Evolutionary conservation across 2,797 vertebrate species (phyloP).

Genomic region (Chaunax sp.): DNA sequence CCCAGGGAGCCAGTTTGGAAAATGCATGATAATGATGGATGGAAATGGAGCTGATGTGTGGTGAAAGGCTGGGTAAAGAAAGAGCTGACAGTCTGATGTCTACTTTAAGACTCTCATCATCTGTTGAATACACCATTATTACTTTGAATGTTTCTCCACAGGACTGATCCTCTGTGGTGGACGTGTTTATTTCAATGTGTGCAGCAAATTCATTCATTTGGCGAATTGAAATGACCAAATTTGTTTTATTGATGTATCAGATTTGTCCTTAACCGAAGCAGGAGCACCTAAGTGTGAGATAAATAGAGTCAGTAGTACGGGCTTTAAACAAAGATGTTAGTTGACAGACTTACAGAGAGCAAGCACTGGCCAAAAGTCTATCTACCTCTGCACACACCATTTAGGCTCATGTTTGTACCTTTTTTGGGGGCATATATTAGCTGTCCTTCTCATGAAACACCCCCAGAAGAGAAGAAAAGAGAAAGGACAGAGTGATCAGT

Average conservation of each 20-base stretch:
- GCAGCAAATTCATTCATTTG: no score
- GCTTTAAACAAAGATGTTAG: conserved; percentile 58
- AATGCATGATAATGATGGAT: conserved; percentile 50
- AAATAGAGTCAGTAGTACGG: no score
- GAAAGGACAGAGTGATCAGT: conserved; percentile 87
- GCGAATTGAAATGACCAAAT: no score
- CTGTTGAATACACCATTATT: neutral
- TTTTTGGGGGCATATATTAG: conserved; percentile 94
- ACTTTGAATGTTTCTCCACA: no score
- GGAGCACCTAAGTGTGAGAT: no score
- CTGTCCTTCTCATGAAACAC: conserved; percentile 94
- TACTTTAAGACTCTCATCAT: conserved; percentile 17
- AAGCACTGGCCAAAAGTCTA: conserved; percentile 55
- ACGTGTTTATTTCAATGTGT: no score
- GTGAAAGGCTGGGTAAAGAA: conserved; percentile 32
- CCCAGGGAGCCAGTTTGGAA: conserved; percentile 52
- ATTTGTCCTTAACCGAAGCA: no score
- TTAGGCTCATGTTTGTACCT: conserved; percentile 85
- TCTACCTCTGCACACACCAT: conserved; percentile 56
- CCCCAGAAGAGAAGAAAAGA: conserved; percentile 84
- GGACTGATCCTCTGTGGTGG: no score
- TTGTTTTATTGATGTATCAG: no score
- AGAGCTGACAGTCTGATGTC: conserved; percentile 26
- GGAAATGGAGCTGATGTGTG: conserved; percentile 51
- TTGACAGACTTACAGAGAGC: conserved; percentile 50